These are phyloP conservation scores for Stenolophus ochropezus DNA, from an alignment of 2,888 invertebrate genomes.

Conservation along the genomic window DNA sequence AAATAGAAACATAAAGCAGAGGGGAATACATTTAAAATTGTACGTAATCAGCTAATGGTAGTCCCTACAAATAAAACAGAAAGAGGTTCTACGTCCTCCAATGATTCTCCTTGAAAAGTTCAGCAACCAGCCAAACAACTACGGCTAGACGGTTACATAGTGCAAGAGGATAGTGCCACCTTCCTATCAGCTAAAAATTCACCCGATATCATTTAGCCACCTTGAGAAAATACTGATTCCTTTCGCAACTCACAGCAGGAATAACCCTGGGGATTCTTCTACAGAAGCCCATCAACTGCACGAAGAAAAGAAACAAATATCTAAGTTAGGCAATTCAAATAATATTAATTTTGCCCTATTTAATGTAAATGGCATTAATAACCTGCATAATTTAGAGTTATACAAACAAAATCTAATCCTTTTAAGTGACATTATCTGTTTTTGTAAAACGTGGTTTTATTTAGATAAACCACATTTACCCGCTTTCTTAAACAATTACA, in stretches of 20 bases:
- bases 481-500: not conserved
- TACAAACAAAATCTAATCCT: not conserved
- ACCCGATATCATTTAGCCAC: not conserved
- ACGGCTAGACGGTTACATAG: not conserved
- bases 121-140: not conserved
- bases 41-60: not conserved
- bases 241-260: not conserved
- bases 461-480: not conserved
- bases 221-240: not conserved
- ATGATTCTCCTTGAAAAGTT: not conserved
- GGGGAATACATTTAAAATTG: not conserved
- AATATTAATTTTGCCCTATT: not conserved
- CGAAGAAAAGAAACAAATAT: not conserved
- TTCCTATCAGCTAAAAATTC: not conserved
- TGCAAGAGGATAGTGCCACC: not conserved
- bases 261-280: not conserved
- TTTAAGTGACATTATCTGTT: not conserved
- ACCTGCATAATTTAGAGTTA: not conserved
- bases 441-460: not conserved
- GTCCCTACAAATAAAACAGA: not conserved
- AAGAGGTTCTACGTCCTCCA: not conserved
- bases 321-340: not conserved
- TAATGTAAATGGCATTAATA: not conserved
- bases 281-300: not conserved
- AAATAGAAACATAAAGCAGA: not conserved